Conservation (phyloP, 2,888 invertebrate genomes). For the Synanthedon tipuliformis region DNA sequence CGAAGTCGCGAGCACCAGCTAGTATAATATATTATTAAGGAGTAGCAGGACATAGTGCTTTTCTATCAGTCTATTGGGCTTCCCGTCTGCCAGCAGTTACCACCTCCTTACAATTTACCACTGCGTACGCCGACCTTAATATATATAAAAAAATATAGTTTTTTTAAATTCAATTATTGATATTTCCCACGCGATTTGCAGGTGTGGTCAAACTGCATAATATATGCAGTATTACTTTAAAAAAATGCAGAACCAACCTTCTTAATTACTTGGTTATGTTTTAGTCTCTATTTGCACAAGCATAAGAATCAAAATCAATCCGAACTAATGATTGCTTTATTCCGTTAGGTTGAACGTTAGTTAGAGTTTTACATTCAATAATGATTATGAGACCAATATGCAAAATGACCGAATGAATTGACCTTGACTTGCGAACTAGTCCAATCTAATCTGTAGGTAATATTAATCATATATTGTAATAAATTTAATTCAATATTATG, state of each 20-base stretch:
- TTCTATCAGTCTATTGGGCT: too few relatives aligned
- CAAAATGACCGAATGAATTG: constrained; percentile 38
- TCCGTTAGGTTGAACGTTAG: constrained; percentile 6
- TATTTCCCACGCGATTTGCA: constrained; percentile 53
- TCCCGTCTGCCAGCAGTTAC: too few relatives aligned
- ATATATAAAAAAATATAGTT: not conserved
- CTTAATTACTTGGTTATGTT: constrained; percentile 1
- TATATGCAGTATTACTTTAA: not conserved
- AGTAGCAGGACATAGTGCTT: too few relatives aligned
- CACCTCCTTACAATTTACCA: too few relatives aligned
- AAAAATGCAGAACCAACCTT: not conserved
- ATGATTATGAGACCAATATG: constrained; percentile 47
- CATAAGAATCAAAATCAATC: not conserved
- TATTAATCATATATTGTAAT: not conserved
- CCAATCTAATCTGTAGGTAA: not conserved
- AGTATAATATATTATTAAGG: too few relatives aligned
- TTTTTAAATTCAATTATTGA: constrained; percentile 19
- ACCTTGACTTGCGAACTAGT: constrained; percentile 33
- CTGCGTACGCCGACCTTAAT: not conserved
- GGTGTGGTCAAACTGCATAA: constrained; percentile 7
- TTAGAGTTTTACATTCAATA: constrained; percentile 29
- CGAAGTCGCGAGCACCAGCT: too few relatives aligned
- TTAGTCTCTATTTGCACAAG: not conserved
- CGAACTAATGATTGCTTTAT: not conserved
- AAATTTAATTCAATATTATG: too few relatives aligned